Percentiles rank a stretch among this genome's conserved stretches.
phyloP scores from a whole-genome alignment of 2,113 vertebrate genomes.

The Catharus bicknelli region DNA sequence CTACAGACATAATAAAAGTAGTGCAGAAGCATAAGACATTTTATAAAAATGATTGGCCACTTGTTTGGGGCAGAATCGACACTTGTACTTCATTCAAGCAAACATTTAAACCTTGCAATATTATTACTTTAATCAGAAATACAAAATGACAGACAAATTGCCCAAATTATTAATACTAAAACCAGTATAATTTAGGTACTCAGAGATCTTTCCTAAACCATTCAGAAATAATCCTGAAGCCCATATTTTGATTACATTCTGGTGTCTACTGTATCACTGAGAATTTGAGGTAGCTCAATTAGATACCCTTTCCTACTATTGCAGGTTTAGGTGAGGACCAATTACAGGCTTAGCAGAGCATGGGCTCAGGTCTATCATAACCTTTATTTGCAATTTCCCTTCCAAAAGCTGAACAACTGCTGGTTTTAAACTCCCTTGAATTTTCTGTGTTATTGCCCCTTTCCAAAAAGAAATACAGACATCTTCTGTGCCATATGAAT shows the following conservation, averaged over 20 bases:
- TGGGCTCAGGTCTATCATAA: neutral
- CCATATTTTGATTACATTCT: neutral
- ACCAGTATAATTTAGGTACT: neutral
- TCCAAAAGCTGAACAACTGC: neutral
- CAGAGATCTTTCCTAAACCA: conserved; percentile 13
- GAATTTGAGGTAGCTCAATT: neutral
- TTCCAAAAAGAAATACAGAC: neutral
- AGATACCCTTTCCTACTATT: neutral
- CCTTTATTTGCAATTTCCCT: neutral
- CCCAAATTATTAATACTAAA: conserved; percentile 22
- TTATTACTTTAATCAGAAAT: conserved; percentile 16
- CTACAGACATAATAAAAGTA: conserved; percentile 72
- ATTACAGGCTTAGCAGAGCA: neutral
- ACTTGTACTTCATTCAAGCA: neutral
- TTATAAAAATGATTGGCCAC: conserved; percentile 6
- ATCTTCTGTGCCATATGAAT: neutral
- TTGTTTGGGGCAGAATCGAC: conserved; percentile 3
- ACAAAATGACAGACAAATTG: conserved; percentile 27
- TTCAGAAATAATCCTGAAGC: neutral
- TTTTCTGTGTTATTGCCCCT: neutral
- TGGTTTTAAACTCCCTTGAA: neutral
- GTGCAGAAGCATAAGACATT: conserved; percentile 62
- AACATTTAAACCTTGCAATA: conserved; percentile 9
- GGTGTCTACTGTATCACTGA: neutral
- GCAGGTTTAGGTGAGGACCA: neutral